These are phyloP conservation scores for Bruchidius siliquastri DNA, from an alignment of 2,888 invertebrate genomes.

Conservation along the genomic window DNA sequence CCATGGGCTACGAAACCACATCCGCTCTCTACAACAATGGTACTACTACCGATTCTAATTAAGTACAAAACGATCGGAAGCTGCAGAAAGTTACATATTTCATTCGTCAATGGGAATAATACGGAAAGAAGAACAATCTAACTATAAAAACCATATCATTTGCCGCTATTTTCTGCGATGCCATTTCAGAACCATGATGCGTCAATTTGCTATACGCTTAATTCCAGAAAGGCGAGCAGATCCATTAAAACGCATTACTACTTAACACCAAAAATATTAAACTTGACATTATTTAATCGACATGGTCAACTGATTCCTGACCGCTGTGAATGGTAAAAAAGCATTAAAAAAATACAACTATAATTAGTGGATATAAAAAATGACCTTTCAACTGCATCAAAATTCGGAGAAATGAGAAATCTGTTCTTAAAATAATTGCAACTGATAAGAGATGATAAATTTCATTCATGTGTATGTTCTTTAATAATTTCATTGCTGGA, in stretches of 20 bases:
- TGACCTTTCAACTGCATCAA: neutral
- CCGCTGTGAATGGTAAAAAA: neutral
- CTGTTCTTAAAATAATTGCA: neutral
- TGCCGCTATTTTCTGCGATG: too few relatives aligned
- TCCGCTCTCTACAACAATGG: too few relatives aligned
- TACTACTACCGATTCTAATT: too few relatives aligned
- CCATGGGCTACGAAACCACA: too few relatives aligned
- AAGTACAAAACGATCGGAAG: too few relatives aligned
- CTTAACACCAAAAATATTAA: neutral
- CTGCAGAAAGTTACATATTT: too few relatives aligned
- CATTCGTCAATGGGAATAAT: too few relatives aligned
- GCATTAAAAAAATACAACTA: neutral
- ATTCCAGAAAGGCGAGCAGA: neutral
- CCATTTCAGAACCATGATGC: too few relatives aligned
- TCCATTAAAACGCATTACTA: neutral
- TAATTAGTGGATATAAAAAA: neutral
- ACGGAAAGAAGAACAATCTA: too few relatives aligned
- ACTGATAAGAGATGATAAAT: neutral
- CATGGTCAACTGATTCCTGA: neutral
- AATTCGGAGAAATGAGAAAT: neutral
- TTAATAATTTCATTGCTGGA: neutral
- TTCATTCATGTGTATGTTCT: neutral
- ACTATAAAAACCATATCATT: too few relatives aligned
- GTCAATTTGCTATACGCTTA: too few relatives aligned
- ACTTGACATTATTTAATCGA: neutral